A percentile compares a stretch with the other conserved stretches of the same genome.
Conservation (phyloP, 2,888 invertebrate genomes). For the Cosmia trapezina region DNA sequence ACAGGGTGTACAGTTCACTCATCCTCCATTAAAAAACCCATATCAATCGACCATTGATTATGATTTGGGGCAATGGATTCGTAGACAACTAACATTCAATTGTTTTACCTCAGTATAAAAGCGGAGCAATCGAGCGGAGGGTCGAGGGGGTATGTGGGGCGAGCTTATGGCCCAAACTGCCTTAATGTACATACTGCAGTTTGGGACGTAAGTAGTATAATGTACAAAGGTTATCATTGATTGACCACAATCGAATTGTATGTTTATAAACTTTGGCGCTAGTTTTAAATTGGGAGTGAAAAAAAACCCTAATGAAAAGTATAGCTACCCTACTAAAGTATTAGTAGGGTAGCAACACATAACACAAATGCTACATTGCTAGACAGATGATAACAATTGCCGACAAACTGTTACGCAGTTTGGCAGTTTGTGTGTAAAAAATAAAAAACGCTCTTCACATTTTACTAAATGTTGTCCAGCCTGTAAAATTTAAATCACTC, state of each 20-base stretch:
- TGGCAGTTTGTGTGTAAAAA: too few species aligned
- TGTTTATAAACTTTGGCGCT: not conserved
- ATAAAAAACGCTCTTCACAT: not conserved
- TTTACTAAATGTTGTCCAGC: not conserved
- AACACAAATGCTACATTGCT: too few species aligned
- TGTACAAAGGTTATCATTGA: not conserved
- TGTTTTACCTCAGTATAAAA: not conserved
- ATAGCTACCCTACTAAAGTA: not conserved
- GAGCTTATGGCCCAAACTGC: not conserved
- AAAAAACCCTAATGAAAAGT: not conserved
- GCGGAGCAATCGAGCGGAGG: not conserved
- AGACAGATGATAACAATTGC: too few species aligned
- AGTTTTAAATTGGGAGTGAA: not conserved
- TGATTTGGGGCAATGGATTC: not conserved
- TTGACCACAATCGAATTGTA: not conserved
- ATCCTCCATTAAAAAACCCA: too few species aligned
- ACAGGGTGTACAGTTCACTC: too few species aligned
- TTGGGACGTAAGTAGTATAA: not conserved
- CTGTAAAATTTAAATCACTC: constrained; percentile 12
- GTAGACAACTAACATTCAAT: not conserved
- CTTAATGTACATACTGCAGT: not conserved
- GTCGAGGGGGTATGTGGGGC: not conserved
- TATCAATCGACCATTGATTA: not conserved
- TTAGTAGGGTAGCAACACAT: too few species aligned
- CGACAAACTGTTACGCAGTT: too few species aligned